Percentiles rank a stretch among this genome's conserved stretches.
phyloP scores from a whole-genome alignment of 2,797 vertebrate species.

The Myotis vivesi region DNA sequence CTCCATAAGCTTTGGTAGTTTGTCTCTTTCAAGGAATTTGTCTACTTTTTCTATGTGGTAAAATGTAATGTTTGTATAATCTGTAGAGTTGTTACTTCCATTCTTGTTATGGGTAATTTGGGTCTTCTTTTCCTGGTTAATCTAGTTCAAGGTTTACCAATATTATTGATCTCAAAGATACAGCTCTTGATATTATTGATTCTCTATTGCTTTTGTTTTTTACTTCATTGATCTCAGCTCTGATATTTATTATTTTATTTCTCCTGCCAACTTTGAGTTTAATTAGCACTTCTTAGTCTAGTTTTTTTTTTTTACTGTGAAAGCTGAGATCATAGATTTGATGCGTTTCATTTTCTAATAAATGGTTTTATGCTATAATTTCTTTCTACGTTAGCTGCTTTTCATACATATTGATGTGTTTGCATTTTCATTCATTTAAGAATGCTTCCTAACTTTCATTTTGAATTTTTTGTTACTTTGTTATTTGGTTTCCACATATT shows the following conservation, averaged over 20 bases:
- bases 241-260: neutral
- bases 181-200: neutral
- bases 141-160: neutral
- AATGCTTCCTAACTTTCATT: neutral
- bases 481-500: neutral
- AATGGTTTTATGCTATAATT: neutral
- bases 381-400: neutral
- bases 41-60: neutral
- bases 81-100: neutral
- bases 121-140: neutral
- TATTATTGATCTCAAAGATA: conserved; percentile 3
- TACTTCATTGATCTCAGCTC: neutral
- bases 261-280: neutral
- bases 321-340: neutral
- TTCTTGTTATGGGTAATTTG: neutral
- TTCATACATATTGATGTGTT: neutral
- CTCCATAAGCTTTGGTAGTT: neutral
- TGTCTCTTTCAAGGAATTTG: neutral
- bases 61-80: neutral
- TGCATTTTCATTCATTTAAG: neutral
- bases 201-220: neutral
- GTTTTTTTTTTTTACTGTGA: neutral
- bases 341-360: neutral
- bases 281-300: neutral
- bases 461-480: neutral